Percentiles rank a stretch among this genome's conserved stretches.
These are phyloP conservation scores for Disparrhopalites patrizii DNA, from an alignment of 2,888 invertebrate species.

Conservation along the genomic window DNA sequence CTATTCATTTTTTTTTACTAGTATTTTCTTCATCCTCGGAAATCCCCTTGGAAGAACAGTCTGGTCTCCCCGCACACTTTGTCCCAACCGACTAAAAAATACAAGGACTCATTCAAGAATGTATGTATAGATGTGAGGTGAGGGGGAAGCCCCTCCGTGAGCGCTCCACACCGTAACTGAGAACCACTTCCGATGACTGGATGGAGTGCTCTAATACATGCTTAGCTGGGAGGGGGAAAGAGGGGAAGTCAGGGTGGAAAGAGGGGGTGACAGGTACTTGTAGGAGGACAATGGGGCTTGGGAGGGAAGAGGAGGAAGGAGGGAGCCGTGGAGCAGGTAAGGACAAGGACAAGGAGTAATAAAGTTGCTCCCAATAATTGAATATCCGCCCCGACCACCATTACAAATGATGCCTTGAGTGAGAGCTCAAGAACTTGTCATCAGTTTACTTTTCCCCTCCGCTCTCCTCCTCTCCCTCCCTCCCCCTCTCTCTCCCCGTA, in stretches of 20 bases:
- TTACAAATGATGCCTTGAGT: conserved; percentile 18
- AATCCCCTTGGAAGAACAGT: too few relatives aligned
- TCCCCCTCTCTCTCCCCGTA: not conserved
- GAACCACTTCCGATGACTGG: conserved; percentile 23
- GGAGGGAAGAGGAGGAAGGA: too few relatives aligned
- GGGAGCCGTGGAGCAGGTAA: conserved; percentile 12
- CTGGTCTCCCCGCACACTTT: too few relatives aligned
- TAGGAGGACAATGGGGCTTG: conserved; percentile 4
- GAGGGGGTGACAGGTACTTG: conserved; percentile 2
- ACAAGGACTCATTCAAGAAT: too few relatives aligned
- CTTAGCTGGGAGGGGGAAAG: conserved; percentile 10
- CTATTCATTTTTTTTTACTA: too few relatives aligned
- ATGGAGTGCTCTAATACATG: conserved; percentile 18
- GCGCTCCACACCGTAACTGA: conserved; percentile 20
- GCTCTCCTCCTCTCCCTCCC: not conserved
- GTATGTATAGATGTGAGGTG: too few relatives aligned
- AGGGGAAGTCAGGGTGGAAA: conserved; percentile 4
- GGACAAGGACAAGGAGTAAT: conserved; percentile 10
- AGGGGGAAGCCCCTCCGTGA: too few relatives aligned
- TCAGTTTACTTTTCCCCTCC: conserved; percentile 11
- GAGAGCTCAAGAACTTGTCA: conserved; percentile 17
- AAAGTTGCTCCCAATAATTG: conserved; percentile 24
- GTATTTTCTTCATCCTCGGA: too few relatives aligned
- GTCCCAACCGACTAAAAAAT: too few relatives aligned
- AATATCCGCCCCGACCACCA: conserved; percentile 16